Conservation (phyloP, 2,888 invertebrate genomes). For the Aspidapion aeneum region DNA sequence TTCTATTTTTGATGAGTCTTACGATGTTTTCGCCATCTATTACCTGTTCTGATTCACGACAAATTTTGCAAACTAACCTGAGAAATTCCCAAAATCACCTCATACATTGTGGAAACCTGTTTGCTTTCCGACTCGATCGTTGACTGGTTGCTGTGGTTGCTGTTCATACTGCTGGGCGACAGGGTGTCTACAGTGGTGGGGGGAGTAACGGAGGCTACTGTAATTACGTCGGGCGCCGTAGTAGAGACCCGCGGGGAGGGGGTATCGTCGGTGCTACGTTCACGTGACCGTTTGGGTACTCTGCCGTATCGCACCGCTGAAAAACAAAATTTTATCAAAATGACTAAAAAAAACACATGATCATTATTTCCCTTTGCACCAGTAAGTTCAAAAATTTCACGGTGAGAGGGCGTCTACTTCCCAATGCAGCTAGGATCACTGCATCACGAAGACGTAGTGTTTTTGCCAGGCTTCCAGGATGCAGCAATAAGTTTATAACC, state of each 20-base stretch:
- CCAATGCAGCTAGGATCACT: too few relatives aligned
- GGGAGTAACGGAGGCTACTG: slow-evolving; percentile 19
- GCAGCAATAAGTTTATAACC: too few relatives aligned
- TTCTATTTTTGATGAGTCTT: too few relatives aligned
- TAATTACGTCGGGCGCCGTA: slow-evolving; percentile 20
- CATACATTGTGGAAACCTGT: slow-evolving; percentile 65
- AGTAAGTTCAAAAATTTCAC: too few relatives aligned
- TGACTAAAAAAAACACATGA: slow-evolving; percentile 18
- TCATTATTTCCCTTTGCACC: slow-evolving; percentile 17
- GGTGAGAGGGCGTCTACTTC: too few relatives aligned
- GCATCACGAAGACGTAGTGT: too few relatives aligned
- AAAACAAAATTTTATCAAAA: too few relatives aligned
- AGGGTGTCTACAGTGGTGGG: slow-evolving; percentile 17
- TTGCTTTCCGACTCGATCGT: slow-evolving; percentile 46
- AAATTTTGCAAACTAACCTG: too few relatives aligned
- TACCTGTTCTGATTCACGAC: too few relatives aligned
- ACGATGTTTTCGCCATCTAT: too few relatives aligned
- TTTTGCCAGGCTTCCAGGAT: too few relatives aligned
- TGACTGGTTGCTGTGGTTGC: slow-evolving; percentile 48
- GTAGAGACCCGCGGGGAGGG: slow-evolving; percentile 21
- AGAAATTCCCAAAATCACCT: slow-evolving; percentile 74
- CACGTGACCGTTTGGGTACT: slow-evolving; percentile 90
- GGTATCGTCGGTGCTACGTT: slow-evolving; percentile 60
- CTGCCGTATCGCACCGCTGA: slow-evolving; percentile 94
- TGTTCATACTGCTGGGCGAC: slow-evolving; percentile 33